phyloP scores from a whole-genome alignment of 2,888 invertebrate genomes.

The Heliconius ismenius region DNA sequence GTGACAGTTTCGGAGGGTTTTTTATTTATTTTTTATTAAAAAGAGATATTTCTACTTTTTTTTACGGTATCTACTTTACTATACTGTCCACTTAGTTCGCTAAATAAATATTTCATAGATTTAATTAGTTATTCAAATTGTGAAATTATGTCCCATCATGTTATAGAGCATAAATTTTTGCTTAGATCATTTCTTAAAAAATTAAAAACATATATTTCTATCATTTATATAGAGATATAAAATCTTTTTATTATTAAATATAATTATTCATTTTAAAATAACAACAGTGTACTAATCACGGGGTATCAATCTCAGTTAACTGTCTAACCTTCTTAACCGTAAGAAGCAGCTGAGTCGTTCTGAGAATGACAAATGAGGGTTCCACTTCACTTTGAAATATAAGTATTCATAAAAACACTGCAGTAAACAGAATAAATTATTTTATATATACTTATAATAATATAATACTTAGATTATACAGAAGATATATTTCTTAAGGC shows the following conservation, averaged over 20 bases:
- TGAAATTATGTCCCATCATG: neutral
- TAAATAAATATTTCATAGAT: neutral
- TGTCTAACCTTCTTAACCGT: conserved; percentile 29
- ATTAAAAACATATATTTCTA: too few relatives aligned
- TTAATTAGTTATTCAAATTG: neutral
- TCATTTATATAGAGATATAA: neutral
- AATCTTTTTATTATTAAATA: neutral
- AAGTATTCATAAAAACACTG: conserved; percentile 24
- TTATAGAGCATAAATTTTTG: neutral
- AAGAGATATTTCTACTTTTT: neutral
- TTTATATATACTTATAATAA: neutral
- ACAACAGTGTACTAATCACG: conserved; percentile 20
- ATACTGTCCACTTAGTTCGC: neutral
- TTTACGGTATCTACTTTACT: neutral
- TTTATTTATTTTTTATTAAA: neutral
- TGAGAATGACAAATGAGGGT: conserved; percentile 30
- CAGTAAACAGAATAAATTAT: conserved; percentile 16
- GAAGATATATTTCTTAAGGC: neutral
- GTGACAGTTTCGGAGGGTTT: conserved; percentile 2
- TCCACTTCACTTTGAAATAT: conserved; percentile 25
- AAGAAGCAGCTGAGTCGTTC: conserved; percentile 28
- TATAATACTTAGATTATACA: neutral
- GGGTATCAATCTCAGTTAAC: conserved; percentile 28
- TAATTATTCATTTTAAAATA: conserved; percentile 10
- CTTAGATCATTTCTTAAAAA: too few relatives aligned